These are phyloP conservation scores for Heterocephalus glaber DNA, from an alignment of 2,113 vertebrate genomes.

Conservation along the genomic window DNA sequence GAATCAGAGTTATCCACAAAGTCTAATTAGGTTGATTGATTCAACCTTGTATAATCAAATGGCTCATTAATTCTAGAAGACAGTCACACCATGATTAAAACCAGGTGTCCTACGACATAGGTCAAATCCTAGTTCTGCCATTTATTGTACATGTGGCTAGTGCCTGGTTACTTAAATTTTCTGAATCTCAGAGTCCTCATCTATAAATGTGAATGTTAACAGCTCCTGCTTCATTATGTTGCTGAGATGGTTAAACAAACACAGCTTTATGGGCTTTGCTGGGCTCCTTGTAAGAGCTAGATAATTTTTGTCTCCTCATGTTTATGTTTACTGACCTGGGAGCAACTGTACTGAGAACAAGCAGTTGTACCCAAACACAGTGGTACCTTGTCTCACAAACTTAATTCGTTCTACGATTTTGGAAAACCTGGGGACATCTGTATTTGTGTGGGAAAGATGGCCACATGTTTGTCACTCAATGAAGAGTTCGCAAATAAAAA, in stretches of 20 bases:
- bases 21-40: background rate
- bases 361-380: background rate
- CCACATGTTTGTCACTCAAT: background rate
- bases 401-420: background rate
- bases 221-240: too few species aligned
- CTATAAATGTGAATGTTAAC: background rate
- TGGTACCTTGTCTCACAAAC: background rate
- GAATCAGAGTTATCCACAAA: background rate
- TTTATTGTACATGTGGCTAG: accelerated
- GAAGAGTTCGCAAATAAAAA: background rate
- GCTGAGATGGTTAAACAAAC: background rate
- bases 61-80: background rate
- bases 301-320: accelerated
- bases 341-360: background rate
- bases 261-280: background rate
- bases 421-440: background rate
- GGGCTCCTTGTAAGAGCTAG: background rate
- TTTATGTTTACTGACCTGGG: background rate
- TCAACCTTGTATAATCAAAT: background rate
- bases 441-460: background rate
- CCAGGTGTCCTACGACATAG: background rate
- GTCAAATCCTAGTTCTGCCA: background rate
- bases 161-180: background rate
- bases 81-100: background rate
- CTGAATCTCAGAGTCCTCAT: background rate